Evolutionary conservation across 2,888 invertebrate species (phyloP).

Genomic region (Folsomia manolachei): DNA sequence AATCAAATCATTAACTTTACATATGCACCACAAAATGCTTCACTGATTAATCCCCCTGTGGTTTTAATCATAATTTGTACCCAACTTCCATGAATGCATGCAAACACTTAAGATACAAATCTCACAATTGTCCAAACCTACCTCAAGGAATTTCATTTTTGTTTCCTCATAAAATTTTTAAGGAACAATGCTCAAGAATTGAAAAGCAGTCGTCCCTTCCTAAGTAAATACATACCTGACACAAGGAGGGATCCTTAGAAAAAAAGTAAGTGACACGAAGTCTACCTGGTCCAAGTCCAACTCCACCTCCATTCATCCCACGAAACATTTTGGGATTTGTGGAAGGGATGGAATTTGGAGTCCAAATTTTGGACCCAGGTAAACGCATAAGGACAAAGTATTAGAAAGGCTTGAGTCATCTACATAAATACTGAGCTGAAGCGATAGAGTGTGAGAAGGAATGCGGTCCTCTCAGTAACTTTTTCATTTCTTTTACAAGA

Average conservation of each 20-base stretch:
- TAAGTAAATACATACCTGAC: conserved; percentile 31
- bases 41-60: neutral
- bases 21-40: neutral
- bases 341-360: neutral
- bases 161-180: neutral
- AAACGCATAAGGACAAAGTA: neutral
- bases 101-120: neutral
- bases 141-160: neutral
- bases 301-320: neutral
- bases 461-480: conserved; percentile 6
- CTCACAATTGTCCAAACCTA: neutral
- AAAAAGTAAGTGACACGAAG: conserved; percentile 7
- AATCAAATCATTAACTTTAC: too few species aligned
- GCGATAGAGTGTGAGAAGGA: conserved; percentile 11
- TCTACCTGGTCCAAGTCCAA: neutral
- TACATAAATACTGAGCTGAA: conserved; percentile 1
- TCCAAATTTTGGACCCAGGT: neutral
- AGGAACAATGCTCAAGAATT: neutral
- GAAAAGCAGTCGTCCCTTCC: neutral
- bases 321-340: neutral
- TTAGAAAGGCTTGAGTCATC: neutral
- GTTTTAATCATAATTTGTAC: neutral
- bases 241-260: conserved; percentile 33
- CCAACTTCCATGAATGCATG: neutral
- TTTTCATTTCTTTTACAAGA: neutral